These are phyloP conservation scores for Tinea trinotella DNA, from an alignment of 2,888 invertebrate genomes.

Conservation along the genomic window DNA sequence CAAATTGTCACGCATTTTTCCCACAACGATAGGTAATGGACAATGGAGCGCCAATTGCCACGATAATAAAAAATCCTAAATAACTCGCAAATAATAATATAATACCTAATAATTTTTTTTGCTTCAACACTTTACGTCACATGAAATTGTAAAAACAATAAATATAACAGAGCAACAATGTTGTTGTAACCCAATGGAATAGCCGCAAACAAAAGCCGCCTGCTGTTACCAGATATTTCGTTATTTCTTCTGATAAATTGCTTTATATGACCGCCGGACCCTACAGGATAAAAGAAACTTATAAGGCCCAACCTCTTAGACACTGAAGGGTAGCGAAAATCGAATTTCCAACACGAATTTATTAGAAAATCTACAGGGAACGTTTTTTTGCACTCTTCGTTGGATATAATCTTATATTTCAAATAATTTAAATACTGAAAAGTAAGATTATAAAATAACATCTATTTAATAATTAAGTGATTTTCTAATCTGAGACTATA, in stretches of 20 bases:
- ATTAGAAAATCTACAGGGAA: background rate
- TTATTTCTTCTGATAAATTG: constrained; percentile 16
- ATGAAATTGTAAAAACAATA: background rate
- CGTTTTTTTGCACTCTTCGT: background rate
- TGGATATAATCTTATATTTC: too few species aligned
- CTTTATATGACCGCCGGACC: constrained; percentile 8
- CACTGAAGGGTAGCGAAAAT: constrained; percentile 3
- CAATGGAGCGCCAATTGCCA: too few species aligned
- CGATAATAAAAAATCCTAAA: too few species aligned
- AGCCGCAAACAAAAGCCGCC: background rate
- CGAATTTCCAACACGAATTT: constrained; percentile 3
- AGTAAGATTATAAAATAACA: too few species aligned
- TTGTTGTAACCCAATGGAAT: background rate
- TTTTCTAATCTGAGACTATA: too few species aligned
- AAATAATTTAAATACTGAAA: too few species aligned
- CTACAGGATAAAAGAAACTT: constrained; percentile 10
- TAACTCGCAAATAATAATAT: too few species aligned
- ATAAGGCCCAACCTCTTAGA: constrained; percentile 3
- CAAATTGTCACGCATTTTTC: too few species aligned
- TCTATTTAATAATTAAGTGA: too few species aligned
- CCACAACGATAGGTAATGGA: too few species aligned
- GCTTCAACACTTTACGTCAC: too few species aligned
- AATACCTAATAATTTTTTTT: too few species aligned
- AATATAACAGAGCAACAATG: background rate
- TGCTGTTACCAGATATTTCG: constrained; percentile 15